Percentiles rank a stretch among this genome's conserved stretches.
Evolutionary conservation across 2,113 vertebrate species (phyloP).

Genomic region (Progne subis): DNA sequence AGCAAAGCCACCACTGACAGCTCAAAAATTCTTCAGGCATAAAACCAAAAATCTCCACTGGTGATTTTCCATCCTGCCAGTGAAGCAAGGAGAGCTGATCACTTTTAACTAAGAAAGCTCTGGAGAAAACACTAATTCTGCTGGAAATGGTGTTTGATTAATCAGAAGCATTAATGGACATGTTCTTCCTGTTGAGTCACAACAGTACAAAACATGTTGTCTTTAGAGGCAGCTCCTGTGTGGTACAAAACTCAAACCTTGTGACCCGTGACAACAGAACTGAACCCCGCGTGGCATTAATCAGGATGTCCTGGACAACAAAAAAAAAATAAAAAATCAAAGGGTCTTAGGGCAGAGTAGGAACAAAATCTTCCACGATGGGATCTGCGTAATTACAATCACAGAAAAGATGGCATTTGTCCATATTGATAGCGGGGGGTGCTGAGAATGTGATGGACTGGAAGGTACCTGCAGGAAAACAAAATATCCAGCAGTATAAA

Average conservation of each 20-base stretch:
- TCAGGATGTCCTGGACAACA: background rate
- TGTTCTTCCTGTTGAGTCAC: conserved; percentile 44
- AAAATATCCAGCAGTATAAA: background rate
- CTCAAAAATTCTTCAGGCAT: background rate
- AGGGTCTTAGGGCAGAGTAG: background rate
- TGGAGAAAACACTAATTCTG: conserved; percentile 19
- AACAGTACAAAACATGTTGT: background rate
- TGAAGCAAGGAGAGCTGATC: background rate
- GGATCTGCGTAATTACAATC: background rate
- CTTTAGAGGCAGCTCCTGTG: background rate
- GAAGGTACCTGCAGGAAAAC: background rate
- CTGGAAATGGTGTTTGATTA: conserved; percentile 37
- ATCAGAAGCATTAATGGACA: background rate
- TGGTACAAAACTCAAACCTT: background rate
- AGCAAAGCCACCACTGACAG: background rate
- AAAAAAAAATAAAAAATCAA: background rate
- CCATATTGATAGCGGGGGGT: background rate
- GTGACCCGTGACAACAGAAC: background rate
- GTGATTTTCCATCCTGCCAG: background rate
- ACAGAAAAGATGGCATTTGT: background rate
- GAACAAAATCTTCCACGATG: background rate
- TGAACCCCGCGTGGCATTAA: background rate
- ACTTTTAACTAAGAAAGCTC: background rate
- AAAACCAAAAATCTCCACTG: background rate
- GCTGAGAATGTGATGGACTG: background rate